phyloP scores from a whole-genome alignment of 1,140 invertebrate genomes.

The Popillia japonica region DNA sequence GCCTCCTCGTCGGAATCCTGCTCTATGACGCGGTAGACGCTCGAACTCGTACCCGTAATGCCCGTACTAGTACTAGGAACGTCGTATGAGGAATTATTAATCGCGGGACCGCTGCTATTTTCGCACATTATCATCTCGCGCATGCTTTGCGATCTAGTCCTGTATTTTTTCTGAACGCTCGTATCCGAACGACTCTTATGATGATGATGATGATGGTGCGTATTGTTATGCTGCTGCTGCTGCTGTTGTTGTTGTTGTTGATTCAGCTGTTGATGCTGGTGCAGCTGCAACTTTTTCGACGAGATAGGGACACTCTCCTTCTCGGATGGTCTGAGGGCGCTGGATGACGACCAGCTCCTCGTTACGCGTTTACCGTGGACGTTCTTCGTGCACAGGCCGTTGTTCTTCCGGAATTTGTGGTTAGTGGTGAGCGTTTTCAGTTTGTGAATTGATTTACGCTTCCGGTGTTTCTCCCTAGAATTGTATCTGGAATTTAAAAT shows the following conservation, averaged over 20 bases:
- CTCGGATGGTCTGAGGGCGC: neutral
- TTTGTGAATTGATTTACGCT: conserved; percentile 39
- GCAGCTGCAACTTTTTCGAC: no score
- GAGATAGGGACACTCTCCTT: no score
- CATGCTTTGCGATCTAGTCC: conserved; percentile 50
- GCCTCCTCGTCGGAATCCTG: conserved; percentile 67
- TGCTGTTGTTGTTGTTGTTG: neutral
- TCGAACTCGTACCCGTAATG: conserved; percentile 59
- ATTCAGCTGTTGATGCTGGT: neutral
- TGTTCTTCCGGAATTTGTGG: conserved; percentile 35
- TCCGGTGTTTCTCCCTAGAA: conserved; percentile 40
- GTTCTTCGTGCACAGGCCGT: conserved; percentile 34
- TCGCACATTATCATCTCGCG: conserved; percentile 50
- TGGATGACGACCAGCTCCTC: conserved; percentile 15
- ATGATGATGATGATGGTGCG: neutral
- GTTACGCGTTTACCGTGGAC: conserved; percentile 22
- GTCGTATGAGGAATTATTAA: conserved; percentile 52
- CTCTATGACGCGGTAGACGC: conserved; percentile 65
- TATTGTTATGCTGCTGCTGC: neutral
- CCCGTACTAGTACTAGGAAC: conserved; percentile 68
- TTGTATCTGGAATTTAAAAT: conserved; percentile 32
- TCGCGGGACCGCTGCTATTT: conserved; percentile 42
- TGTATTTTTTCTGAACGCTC: conserved; percentile 46
- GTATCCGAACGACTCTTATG: conserved; percentile 8
- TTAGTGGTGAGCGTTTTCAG: neutral